A percentile compares a stretch with the other conserved stretches of the same genome.
Conservation (phyloP, 2,797 vertebrate genomes). For the Iguana delicatissima region DNA sequence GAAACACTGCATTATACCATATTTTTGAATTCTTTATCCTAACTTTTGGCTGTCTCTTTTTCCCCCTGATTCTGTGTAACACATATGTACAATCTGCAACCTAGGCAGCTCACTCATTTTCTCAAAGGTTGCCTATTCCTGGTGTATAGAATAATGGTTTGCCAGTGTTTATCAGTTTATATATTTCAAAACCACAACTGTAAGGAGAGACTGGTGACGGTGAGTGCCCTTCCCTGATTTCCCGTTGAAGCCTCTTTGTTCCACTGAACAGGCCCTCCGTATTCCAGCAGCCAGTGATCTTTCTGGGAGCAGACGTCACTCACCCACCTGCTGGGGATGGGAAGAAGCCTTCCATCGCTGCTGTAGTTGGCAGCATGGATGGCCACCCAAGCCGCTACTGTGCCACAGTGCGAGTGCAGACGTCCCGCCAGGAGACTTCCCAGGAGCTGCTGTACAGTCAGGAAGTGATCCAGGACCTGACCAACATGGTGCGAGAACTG, state of each 20-base stretch:
- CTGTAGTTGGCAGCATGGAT: conserved; percentile 98
- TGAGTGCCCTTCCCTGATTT: not conserved
- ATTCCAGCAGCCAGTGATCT: conserved; percentile 98
- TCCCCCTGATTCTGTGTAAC: not conserved
- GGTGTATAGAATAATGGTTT: not conserved
- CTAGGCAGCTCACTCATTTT: not conserved
- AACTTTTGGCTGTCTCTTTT: not conserved
- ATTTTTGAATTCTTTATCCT: no score
- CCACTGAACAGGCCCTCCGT: conserved; percentile 88
- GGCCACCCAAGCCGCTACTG: conserved; percentile 98
- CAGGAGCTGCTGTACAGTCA: conserved; percentile 98
- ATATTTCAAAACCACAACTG: not conserved
- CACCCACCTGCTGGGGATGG: conserved; percentile 96
- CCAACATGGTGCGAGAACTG: conserved; percentile 97
- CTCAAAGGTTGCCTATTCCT: not conserved
- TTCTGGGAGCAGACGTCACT: conserved; percentile 94
- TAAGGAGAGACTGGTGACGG: not conserved
- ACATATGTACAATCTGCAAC: not conserved
- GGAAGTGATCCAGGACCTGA: conserved; percentile 97
- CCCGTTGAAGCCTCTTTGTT: conserved; percentile 16
- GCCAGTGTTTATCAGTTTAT: not conserved
- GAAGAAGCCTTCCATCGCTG: conserved; percentile 97
- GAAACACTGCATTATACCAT: not conserved
- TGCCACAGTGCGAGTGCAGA: conserved; percentile 97
- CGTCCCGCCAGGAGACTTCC: conserved; percentile 94